Evolutionary conservation across 53 echinoderm and acorn worm species (phyloP).

Genomic region (Actinopyga echinites): DNA sequence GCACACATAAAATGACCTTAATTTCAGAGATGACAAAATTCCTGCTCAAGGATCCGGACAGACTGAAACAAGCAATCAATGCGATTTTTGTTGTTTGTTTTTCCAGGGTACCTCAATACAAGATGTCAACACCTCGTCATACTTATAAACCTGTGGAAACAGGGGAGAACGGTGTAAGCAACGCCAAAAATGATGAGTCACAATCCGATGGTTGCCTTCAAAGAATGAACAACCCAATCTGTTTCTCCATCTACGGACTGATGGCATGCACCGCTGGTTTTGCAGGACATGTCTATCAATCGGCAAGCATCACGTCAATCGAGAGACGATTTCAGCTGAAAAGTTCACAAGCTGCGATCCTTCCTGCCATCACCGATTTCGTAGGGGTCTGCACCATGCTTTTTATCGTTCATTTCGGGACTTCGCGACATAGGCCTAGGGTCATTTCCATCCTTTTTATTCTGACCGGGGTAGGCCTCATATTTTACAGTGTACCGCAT

Average conservation of each 20-base stretch:
- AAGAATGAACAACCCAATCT: neutral
- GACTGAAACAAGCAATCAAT: too few relatives aligned
- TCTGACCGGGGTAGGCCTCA: constrained; percentile 65
- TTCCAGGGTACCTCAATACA: neutral
- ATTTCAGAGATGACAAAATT: too few relatives aligned
- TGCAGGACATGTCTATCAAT: constrained; percentile 50
- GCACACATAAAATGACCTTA: too few relatives aligned
- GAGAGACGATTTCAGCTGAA: constrained; percentile 87
- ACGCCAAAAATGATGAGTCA: neutral
- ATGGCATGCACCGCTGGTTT: neutral
- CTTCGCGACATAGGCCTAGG: constrained; percentile 78
- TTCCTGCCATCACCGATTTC: constrained; percentile 69
- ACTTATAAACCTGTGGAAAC: constrained; percentile 14
- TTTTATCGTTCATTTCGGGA: constrained; percentile 85
- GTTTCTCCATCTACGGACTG: neutral
- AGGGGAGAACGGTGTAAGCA: neutral
- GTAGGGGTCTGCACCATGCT: constrained; percentile 68
- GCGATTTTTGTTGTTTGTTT: too few relatives aligned
- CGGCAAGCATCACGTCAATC: constrained; percentile 72
- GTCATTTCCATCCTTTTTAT: constrained; percentile 48
- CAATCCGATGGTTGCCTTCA: neutral
- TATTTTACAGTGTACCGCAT: constrained; percentile 78
- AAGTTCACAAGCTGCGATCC: constrained; percentile 71
- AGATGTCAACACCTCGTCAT: neutral
- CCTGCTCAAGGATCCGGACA: too few relatives aligned